A percentile compares a stretch with the other conserved stretches of the same genome.
phyloP scores from a whole-genome alignment of 2,113 vertebrate species.

The Chlorodrepanis virens region DNA sequence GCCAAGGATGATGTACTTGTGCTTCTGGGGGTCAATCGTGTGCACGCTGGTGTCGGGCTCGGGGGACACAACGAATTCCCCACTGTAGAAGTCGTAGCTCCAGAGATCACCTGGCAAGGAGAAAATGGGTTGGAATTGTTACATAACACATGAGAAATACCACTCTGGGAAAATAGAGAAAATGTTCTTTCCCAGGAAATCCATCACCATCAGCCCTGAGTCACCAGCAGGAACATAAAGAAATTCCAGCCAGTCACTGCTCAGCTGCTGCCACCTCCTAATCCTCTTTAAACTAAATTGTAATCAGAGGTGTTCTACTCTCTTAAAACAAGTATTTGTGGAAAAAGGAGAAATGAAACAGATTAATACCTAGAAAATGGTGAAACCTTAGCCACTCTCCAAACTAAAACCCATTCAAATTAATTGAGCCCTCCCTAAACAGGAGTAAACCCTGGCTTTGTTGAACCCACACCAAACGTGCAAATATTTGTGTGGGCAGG shows the following conservation, averaged over 20 bases:
- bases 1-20: slow-evolving; percentile 95
- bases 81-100: slow-evolving; percentile 99
- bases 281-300: not conserved
- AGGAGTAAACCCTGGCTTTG: not conserved
- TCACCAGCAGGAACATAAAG: not conserved
- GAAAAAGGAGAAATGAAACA: not conserved
- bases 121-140: not conserved
- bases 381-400: not conserved
- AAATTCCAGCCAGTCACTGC: not conserved
- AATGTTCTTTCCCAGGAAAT: not conserved
- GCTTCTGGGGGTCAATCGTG: slow-evolving; percentile 88
- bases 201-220: not conserved
- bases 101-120: slow-evolving; percentile 87
- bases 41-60: slow-evolving; percentile 95
- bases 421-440: fast-evolving
- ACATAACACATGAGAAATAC: fast-evolving
- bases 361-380: not conserved
- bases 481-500: not conserved
- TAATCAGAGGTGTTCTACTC: not conserved
- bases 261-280: not conserved
- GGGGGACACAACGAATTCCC: slow-evolving; percentile 96
- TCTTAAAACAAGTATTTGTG: not conserved
- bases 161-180: fast-evolving
- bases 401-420: not conserved
- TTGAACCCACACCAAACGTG: not conserved